Evolutionary conservation across 2,797 vertebrate species (phyloP).

Genomic region (Tarsius wallacei): DNA sequence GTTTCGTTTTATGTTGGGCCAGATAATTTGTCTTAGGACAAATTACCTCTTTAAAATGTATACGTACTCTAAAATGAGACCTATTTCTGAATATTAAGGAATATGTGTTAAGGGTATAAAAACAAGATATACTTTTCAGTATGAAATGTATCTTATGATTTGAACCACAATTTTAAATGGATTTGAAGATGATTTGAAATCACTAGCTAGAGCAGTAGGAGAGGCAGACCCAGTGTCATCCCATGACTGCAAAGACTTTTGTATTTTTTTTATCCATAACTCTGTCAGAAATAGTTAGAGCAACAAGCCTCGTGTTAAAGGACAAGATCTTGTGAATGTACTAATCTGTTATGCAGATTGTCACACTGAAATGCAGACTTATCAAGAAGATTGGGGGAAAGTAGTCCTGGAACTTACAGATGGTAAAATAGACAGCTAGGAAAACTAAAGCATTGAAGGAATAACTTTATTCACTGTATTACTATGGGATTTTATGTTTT

Average conservation of each 20-base stretch:
- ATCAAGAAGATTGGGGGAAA: neutral
- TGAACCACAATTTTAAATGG: neutral
- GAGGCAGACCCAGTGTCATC: neutral
- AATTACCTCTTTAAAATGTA: neutral
- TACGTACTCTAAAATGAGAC: neutral
- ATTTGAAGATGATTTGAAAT: neutral
- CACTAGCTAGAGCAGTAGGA: neutral
- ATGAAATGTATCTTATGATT: neutral
- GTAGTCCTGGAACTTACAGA: neutral
- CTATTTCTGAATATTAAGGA: neutral
- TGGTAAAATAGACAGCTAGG: neutral
- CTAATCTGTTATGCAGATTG: neutral
- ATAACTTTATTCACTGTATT: constrained; percentile 4
- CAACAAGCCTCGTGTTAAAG: neutral
- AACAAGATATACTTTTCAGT: neutral
- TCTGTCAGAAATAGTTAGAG: neutral
- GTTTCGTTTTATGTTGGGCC: neutral
- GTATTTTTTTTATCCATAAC: neutral
- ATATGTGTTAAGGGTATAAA: neutral
- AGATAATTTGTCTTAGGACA: neutral
- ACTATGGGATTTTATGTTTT: constrained; percentile 21
- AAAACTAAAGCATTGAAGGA: neutral
- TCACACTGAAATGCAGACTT: neutral
- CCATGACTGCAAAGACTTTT: neutral
- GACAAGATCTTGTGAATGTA: constrained; percentile 29